These are phyloP conservation scores for Calephelis virginiensis DNA, from an alignment of 1,140 invertebrate genomes.

Conservation along the genomic window DNA sequence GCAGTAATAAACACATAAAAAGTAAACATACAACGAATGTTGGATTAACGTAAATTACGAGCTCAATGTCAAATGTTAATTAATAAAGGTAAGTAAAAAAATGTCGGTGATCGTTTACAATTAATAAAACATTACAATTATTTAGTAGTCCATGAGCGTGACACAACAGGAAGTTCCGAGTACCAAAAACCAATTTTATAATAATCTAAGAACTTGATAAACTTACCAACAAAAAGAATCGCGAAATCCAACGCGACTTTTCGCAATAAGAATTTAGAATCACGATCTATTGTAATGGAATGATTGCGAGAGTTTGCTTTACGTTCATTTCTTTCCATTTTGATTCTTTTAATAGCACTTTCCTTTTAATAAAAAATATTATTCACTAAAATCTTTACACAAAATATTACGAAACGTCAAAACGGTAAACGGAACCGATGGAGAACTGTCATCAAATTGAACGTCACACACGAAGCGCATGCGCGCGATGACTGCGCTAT, in stretches of 20 bases:
- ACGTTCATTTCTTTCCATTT: slow-evolving; percentile 65
- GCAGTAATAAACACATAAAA: too few relatives aligned
- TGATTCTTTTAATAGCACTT: slow-evolving; percentile 18
- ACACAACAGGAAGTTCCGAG: neutral
- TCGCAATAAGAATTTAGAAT: slow-evolving; percentile 62
- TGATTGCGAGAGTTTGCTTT: slow-evolving; percentile 54
- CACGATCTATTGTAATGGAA: slow-evolving; percentile 59
- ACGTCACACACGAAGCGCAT: slow-evolving; percentile 62
- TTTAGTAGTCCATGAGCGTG: neutral
- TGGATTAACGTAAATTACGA: neutral
- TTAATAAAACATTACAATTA: neutral
- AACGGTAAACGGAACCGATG: slow-evolving; percentile 24
- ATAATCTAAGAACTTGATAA: slow-evolving; percentile 26
- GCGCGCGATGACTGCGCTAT: slow-evolving; percentile 59
- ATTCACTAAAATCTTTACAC: slow-evolving; percentile 39
- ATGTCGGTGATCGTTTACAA: neutral
- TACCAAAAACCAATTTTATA: slow-evolving; percentile 20
- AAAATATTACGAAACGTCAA: slow-evolving; percentile 59
- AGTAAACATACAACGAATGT: neutral
- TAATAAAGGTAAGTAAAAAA: neutral
- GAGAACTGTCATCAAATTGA: slow-evolving; percentile 40
- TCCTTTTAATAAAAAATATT: slow-evolving; percentile 26
- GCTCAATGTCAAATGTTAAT: slow-evolving; percentile 9
- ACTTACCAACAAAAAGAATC: slow-evolving; percentile 68
- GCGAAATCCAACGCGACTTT: slow-evolving; percentile 65